Evolutionary conservation across 2,113 vertebrate genomes (phyloP), one percentile per base, ranked within the genome.

Genomic region (Strix uralensis): DNA sequence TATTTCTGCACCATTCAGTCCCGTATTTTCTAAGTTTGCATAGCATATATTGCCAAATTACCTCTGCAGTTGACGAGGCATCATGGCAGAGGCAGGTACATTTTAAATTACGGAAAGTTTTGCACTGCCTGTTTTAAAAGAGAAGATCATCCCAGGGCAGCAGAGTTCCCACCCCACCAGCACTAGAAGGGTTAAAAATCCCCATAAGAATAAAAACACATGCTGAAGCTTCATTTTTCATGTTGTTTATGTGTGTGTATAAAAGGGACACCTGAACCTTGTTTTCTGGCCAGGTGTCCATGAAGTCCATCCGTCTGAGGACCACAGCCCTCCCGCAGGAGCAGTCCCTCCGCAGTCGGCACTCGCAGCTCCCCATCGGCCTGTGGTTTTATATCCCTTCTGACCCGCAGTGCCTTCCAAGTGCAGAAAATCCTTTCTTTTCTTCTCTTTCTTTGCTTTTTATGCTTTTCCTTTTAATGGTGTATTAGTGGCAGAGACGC

Each of bases 131-230:
- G 26, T 19, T 91, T 85, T 26, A 34, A 87, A 67, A 62, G 42
- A 44, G 36, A 29, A 25, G 3, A 21, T 29, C 32, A 3, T 15
- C 61, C 34, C 34, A 22, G 49, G 42, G 22, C 3, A 4, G 11
- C 23, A 10, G 21, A 13, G 8, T 47, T 77, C 23, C 36, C 32
- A 30, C 5, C 4, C 19, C 13, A 27, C 9, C 17, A 32, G 38
- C n/a, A n/a, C 15, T 15, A 27, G 8, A 36, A 30, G 9, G 2
- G 4, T 9, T 73, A 70, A 87, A 81, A 79, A 51, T 36, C 27
- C 34, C 11, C 0, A 0, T 13, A 21, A 58, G 29, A 67, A 47
- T 36, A 40, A 87, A 80, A 10, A 5, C 20, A 7, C 0, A 0
- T 5, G 9, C 10, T 20, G 14, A 66, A 62, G n/a, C 17, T 84